Evolutionary conservation across 2,797 vertebrate species (phyloP).

Genomic region (Gadopsis bispinosus): DNA sequence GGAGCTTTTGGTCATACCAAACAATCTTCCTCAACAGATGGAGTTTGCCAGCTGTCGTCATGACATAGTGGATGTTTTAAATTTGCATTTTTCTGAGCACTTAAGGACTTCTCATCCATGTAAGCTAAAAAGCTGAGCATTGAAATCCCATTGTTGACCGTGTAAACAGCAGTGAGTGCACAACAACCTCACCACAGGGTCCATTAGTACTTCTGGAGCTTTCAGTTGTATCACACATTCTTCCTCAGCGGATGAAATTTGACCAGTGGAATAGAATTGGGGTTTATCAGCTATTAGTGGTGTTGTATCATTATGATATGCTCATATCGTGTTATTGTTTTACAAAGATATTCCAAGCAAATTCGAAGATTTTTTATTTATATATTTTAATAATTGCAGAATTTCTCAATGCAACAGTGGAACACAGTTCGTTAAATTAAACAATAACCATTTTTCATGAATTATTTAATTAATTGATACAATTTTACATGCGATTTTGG

Average conservation of each 20-base stretch:
- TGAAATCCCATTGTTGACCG: constrained; percentile 12
- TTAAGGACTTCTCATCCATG: not conserved
- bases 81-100: not conserved
- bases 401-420: not conserved
- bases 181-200: not conserved
- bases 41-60: constrained; percentile 14
- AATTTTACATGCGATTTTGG: not conserved
- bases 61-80: not conserved
- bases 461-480: not conserved
- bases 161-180: constrained; percentile 1
- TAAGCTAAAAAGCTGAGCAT: not conserved
- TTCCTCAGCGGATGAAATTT: not conserved
- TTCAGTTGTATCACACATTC: not conserved
- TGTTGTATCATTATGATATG: constrained; percentile 1
- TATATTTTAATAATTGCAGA: not conserved
- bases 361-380: not conserved
- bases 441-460: not conserved
- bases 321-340: not conserved
- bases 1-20: not conserved
- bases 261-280: constrained; percentile 3
- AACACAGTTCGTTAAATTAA: constrained; percentile 8
- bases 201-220: constrained; percentile 11
- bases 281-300: not conserved
- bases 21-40: constrained; percentile 12
- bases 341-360: not conserved